A percentile compares a stretch with the other conserved stretches of the same genome.
These are phyloP conservation scores for Antitype chi DNA, from an alignment of 2,888 invertebrate genomes.

Conservation along the genomic window DNA sequence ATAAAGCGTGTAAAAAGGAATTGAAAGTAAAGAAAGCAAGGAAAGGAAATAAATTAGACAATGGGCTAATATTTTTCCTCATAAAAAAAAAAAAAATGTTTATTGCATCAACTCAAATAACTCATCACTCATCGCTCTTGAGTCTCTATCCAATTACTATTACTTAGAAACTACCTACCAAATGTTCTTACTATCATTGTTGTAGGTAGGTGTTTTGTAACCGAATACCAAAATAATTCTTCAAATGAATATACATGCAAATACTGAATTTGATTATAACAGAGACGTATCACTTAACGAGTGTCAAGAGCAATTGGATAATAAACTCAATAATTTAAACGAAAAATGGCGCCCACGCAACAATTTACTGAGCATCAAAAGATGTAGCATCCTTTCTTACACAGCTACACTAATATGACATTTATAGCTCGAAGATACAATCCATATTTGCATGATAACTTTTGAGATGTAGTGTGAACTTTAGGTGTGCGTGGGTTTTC, in stretches of 20 bases:
- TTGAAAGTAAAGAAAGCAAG: too few relatives aligned
- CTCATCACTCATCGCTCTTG: neutral
- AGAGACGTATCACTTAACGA: constrained; percentile 65
- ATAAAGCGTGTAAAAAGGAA: too few relatives aligned
- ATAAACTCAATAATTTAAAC: constrained; percentile 64
- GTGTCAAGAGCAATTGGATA: constrained; percentile 72
- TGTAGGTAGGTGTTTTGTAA: neutral
- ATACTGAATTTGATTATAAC: constrained; percentile 58
- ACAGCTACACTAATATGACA: constrained; percentile 6
- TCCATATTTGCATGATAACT: neutral
- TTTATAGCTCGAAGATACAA: neutral
- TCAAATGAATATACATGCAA: constrained; percentile 39
- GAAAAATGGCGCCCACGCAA: constrained; percentile 65
- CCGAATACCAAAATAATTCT: constrained; percentile 14
- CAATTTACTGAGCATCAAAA: constrained; percentile 46
- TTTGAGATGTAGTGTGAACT: constrained; percentile 17
- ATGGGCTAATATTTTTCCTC: neutral
- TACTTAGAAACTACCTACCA: neutral
- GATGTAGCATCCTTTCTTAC: constrained; percentile 46
- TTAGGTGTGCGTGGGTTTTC: constrained; percentile 40
- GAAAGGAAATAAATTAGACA: too few relatives aligned
- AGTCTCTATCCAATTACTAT: neutral
- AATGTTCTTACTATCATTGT: neutral
- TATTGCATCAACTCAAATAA: too few relatives aligned
- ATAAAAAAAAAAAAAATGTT: too few relatives aligned